phyloP scores from a whole-genome alignment of 1,140 invertebrate genomes.

The Brachionus calyciflorus region DNA sequence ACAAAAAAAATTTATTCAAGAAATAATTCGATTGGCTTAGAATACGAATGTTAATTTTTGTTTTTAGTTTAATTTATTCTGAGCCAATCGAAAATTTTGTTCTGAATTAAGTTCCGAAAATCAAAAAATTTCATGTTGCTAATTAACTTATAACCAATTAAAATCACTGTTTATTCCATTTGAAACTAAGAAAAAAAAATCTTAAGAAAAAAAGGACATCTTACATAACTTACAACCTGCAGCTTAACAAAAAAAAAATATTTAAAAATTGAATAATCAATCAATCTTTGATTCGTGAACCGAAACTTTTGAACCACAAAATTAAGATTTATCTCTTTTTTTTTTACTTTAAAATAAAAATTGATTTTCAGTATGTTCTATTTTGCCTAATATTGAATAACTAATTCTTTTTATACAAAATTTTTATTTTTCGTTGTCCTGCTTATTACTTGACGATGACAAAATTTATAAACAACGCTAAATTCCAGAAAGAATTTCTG shows the following conservation, averaged over 20 bases:
- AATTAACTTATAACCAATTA: constrained; percentile 31
- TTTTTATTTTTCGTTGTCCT: not conserved
- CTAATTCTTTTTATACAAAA: not conserved
- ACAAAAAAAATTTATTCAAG: no score
- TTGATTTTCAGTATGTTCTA: not conserved
- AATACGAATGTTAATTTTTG: no score
- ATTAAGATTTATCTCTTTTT: no score
- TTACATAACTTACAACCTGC: not conserved
- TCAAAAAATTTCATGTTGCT: constrained; percentile 6
- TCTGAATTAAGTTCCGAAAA: no score
- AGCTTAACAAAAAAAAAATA: not conserved
- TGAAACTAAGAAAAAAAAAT: no score
- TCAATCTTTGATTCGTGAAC: not conserved
- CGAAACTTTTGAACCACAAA: no score
- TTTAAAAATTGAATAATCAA: not conserved
- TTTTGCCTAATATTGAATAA: constrained; percentile 22
- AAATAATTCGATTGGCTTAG: no score
- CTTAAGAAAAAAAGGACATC: no score
- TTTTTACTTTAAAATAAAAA: not conserved
- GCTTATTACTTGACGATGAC: no score
- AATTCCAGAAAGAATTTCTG: constrained; percentile 32
- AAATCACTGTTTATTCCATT: not conserved
- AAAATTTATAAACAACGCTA: not conserved
- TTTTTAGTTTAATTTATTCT: no score
- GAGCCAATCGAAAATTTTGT: no score